phyloP scores from a whole-genome alignment of 2,888 invertebrate species.

The Neocrepidodera transversa region DNA sequence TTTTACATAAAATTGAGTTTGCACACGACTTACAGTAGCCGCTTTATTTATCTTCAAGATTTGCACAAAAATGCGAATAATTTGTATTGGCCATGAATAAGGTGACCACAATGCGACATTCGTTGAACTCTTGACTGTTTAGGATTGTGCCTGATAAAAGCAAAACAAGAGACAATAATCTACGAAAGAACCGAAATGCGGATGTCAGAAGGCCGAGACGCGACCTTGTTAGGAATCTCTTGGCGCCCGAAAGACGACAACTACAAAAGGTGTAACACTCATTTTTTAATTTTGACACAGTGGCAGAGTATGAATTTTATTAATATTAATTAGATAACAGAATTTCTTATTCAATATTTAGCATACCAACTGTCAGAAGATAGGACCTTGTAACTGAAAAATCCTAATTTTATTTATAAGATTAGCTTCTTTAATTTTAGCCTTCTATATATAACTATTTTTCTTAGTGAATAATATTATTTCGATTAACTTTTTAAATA shows the following conservation, averaged over 20 bases:
- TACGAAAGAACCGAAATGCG: conserved; percentile 21
- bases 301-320: too few species aligned
- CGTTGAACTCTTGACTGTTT: conserved; percentile 28
- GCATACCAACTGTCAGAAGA: too few species aligned
- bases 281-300: conserved; percentile 10
- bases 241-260: conserved; percentile 35
- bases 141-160: conserved; percentile 1
- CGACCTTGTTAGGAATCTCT: conserved; percentile 38
- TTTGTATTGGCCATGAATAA: conserved; percentile 19
- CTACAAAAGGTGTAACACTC: conserved; percentile 11
- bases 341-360: too few species aligned
- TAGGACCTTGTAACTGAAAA: too few species aligned
- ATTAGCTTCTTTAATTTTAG: too few species aligned
- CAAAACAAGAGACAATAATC: conserved; percentile 27
- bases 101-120: conserved; percentile 13
- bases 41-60: conserved; percentile 1
- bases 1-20: background rate
- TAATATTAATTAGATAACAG: too few species aligned
- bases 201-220: conserved; percentile 35
- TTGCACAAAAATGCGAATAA: conserved; percentile 27
- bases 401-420: too few species aligned
- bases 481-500: too few species aligned
- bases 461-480: too few species aligned
- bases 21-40: background rate
- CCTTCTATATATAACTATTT: too few species aligned